Evolutionary conservation across 2,113 vertebrate genomes (phyloP).

Genomic region (Vimba vimba): DNA sequence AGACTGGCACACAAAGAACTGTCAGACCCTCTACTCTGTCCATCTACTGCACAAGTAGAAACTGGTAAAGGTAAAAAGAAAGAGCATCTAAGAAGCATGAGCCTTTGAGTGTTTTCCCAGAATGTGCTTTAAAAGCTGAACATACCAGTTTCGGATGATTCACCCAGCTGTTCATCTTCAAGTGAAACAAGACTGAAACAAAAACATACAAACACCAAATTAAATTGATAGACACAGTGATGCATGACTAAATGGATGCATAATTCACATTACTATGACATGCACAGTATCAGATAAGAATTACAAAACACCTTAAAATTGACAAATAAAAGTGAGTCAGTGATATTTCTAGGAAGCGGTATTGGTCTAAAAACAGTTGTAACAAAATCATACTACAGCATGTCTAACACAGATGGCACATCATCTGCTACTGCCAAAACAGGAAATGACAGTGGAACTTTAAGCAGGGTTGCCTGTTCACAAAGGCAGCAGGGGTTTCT

Average conservation of each 20-base stretch:
- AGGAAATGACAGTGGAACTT: slow-evolving; percentile 27
- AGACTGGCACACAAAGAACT: slow-evolving; percentile 57
- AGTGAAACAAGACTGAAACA: slow-evolving; percentile 76
- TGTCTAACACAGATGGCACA: slow-evolving; percentile 21
- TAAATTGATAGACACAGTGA: not conserved
- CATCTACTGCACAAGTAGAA: slow-evolving; percentile 55
- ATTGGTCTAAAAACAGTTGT: not conserved
- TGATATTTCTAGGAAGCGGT: not conserved
- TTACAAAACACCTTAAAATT: not conserved
- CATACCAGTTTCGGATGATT: slow-evolving; percentile 71
- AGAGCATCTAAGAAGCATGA: slow-evolving; percentile 1
- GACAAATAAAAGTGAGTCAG: not conserved
- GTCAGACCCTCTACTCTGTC: slow-evolving; percentile 58
- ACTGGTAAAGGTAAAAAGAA: slow-evolving; percentile 51
- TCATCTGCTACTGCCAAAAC: slow-evolving; percentile 10
- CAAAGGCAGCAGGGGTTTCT: not conserved
- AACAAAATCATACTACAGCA: not conserved
- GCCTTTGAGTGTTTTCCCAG: not conserved
- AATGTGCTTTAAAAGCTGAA: slow-evolving; percentile 27
- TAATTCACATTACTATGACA: not conserved
- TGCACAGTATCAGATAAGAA: not conserved
- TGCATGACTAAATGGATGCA: not conserved
- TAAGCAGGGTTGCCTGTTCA: not conserved
- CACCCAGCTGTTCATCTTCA: slow-evolving; percentile 72
- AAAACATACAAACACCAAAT: slow-evolving; percentile 1